A percentile compares a stretch with the other conserved stretches of the same genome.
phyloP scores from a whole-genome alignment of 1,140 invertebrate genomes.

The Pachypeltis micranthus region DNA sequence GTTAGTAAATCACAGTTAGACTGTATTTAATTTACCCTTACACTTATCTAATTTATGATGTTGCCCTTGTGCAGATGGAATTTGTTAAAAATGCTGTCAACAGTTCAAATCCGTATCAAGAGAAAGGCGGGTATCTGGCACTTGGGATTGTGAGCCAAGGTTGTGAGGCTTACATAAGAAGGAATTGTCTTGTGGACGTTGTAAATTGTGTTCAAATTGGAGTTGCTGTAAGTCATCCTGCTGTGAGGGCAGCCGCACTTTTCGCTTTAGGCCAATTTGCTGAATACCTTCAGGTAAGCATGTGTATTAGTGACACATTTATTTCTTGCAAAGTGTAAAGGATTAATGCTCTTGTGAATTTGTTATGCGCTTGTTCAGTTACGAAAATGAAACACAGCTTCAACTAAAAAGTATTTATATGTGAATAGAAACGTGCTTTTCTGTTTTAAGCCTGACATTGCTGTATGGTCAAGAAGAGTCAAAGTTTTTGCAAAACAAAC shows the following conservation, averaged over 20 bases:
- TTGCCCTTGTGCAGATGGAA: constrained; percentile 41
- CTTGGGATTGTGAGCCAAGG: constrained; percentile 69
- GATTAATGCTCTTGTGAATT: no score
- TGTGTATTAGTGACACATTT: no score
- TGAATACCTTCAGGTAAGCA: constrained; percentile 62
- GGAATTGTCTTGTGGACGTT: constrained; percentile 57
- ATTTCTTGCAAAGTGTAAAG: no score
- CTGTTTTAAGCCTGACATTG: no score
- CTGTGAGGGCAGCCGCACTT: constrained; percentile 60
- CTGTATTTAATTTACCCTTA: no score
- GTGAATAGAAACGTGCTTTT: no score
- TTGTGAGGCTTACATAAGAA: constrained; percentile 60
- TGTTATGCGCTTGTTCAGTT: no score
- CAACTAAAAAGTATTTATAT: no score
- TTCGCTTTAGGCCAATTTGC: constrained; percentile 74
- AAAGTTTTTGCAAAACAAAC: no score
- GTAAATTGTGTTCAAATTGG: constrained; percentile 57
- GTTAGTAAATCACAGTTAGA: constrained; percentile 40
- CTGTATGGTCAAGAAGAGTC: no score
- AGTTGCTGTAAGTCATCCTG: constrained; percentile 45
- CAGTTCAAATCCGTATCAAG: constrained; percentile 42
- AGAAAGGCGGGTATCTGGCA: constrained; percentile 58
- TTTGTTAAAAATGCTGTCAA: constrained; percentile 49
- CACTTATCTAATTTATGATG: no score
- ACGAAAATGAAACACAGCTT: no score